Percentiles rank a stretch among this genome's conserved stretches.
Evolutionary conservation across 2,888 invertebrate genomes (phyloP).

Genomic region (Diplazon laetatorius): DNA sequence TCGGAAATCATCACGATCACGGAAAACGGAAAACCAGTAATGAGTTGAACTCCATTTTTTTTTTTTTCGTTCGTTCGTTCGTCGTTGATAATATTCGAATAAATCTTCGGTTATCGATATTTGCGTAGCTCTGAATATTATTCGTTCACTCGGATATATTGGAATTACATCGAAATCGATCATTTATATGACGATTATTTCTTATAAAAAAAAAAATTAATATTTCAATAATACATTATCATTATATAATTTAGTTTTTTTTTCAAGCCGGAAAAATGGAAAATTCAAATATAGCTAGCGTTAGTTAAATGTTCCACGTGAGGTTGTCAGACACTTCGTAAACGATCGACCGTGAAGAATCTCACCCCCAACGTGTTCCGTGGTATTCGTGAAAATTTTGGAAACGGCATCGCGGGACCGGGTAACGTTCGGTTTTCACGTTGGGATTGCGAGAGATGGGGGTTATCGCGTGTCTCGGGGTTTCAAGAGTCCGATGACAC

Average conservation of each 20-base stretch:
- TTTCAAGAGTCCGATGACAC: conserved; percentile 59
- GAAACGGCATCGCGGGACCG: conserved; percentile 41
- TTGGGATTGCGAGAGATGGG: too few relatives aligned
- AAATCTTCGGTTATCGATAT: not conserved
- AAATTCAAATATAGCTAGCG: not conserved
- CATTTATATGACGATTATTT: not conserved
- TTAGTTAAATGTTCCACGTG: not conserved
- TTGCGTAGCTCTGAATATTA: not conserved
- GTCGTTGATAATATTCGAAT: not conserved
- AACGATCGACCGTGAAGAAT: too few relatives aligned
- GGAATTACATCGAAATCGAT: not conserved
- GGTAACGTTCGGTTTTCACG: conserved; percentile 27
- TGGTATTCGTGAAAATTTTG: conserved; percentile 52
- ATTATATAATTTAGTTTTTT: not conserved
- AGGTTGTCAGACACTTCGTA: not conserved
- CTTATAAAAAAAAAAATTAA: too few relatives aligned
- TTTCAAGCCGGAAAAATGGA: not conserved
- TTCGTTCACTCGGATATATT: not conserved
- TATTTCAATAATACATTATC: not conserved
- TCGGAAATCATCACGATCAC: conserved; percentile 61
- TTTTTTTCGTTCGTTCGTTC: too few relatives aligned
- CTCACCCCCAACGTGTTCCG: conserved; percentile 48
- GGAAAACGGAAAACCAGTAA: not conserved
- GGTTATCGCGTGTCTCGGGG: conserved; percentile 58
- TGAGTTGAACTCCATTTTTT: not conserved